A percentile compares a stretch with the other conserved stretches of the same genome.
phyloP scores from a whole-genome alignment of 2,113 vertebrate species.

The Tylochromis polylepis region DNA sequence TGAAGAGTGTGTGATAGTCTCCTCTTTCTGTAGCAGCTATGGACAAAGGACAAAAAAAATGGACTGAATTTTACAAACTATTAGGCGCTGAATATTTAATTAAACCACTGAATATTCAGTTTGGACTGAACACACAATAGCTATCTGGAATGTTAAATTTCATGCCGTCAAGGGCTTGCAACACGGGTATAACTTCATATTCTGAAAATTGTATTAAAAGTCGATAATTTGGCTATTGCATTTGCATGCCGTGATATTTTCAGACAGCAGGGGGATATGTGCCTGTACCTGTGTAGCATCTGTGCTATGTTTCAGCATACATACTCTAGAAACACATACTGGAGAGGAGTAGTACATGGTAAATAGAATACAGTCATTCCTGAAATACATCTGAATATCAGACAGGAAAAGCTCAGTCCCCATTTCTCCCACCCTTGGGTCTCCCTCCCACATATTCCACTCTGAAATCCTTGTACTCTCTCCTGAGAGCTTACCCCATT shows the following conservation, averaged over 20 bases:
- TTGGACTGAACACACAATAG: not conserved
- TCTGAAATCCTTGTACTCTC: constrained; percentile 22
- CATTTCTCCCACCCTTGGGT: constrained; percentile 11
- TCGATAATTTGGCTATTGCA: not conserved
- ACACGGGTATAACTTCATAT: not conserved
- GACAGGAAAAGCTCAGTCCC: constrained; percentile 65
- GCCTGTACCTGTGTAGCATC: constrained; percentile 29
- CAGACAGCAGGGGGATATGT: constrained; percentile 25
- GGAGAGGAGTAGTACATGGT: constrained; percentile 40
- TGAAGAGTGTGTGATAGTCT: not conserved
- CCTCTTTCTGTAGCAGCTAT: constrained; percentile 16
- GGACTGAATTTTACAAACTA: not conserved
- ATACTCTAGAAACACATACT: constrained; percentile 34
- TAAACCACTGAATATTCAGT: not conserved
- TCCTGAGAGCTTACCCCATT: constrained; percentile 23
- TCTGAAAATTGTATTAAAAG: not conserved
- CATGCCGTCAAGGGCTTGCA: not conserved
- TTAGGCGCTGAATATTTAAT: not conserved
- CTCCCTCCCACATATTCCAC: constrained; percentile 5
- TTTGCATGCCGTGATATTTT: constrained; percentile 30
- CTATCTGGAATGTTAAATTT: not conserved
- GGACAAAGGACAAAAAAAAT: not conserved
- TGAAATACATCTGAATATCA: constrained; percentile 76
- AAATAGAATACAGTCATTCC: constrained; percentile 58
- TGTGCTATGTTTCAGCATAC: constrained; percentile 57